A percentile compares a stretch with the other conserved stretches of the same genome.
Conservation (phyloP, 2,797 vertebrate species). For the Paratrypauchen microcephalus region DNA sequence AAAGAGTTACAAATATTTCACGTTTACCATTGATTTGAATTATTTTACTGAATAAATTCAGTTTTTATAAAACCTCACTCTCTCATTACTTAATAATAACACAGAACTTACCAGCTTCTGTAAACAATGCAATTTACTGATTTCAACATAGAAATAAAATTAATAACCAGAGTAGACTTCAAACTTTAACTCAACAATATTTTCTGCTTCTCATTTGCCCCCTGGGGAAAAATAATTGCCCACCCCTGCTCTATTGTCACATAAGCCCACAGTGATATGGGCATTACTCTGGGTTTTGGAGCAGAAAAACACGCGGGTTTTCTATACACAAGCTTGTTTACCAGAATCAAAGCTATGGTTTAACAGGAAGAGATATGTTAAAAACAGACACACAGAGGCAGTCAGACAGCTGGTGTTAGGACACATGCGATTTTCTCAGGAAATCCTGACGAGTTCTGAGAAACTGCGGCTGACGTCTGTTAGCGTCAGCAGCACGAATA, state of each 20-base stretch:
- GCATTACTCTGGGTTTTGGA: neutral
- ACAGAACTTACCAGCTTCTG: too few species aligned
- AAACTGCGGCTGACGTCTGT: constrained; percentile 64
- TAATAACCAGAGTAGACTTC: too few species aligned
- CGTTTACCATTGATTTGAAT: too few species aligned
- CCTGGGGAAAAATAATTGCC: too few species aligned
- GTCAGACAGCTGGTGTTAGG: constrained; percentile 36
- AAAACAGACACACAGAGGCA: constrained; percentile 14
- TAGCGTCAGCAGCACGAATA: constrained; percentile 48
- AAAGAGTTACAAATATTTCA: too few species aligned
- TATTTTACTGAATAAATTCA: too few species aligned
- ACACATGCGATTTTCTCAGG: constrained; percentile 59
- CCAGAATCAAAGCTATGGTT: neutral
- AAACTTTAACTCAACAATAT: too few species aligned
- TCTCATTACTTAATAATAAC: too few species aligned
- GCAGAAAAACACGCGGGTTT: constrained; percentile 1
- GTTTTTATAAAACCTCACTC: too few species aligned
- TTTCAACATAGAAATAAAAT: too few species aligned
- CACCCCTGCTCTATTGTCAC: neutral
- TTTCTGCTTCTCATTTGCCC: too few species aligned
- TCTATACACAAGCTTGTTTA: neutral
- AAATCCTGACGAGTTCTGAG: constrained; percentile 71
- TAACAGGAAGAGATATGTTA: constrained; percentile 19
- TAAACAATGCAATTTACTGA: too few species aligned
- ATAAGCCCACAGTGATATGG: neutral